Conservation (phyloP, 2,888 invertebrate genomes). For the Protonemura montana region DNA sequence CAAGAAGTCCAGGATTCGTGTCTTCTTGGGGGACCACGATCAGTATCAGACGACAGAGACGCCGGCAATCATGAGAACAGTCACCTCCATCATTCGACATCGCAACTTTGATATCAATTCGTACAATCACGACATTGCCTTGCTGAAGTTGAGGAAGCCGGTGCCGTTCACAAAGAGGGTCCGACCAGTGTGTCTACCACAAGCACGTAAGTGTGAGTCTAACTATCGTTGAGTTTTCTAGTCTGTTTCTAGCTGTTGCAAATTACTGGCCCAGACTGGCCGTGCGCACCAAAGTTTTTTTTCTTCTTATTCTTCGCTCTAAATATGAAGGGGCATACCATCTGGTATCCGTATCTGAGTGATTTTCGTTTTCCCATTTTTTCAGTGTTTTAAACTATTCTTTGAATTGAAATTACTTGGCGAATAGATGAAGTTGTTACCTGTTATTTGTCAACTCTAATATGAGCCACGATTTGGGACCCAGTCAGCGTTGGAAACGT, state of each 20-base stretch:
- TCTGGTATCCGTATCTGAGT: background rate
- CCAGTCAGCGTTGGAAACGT: too few species aligned
- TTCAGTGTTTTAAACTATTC: background rate
- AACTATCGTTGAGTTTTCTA: background rate
- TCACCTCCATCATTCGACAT: conserved; percentile 79
- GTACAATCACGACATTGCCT: conserved; percentile 86
- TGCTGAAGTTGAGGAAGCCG: conserved; percentile 78
- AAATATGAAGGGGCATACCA: background rate
- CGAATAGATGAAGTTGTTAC: background rate
- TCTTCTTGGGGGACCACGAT: conserved; percentile 85
- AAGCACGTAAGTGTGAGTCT: conserved; percentile 63
- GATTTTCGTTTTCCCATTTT: background rate
- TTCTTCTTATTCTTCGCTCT: background rate
- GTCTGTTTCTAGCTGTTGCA: background rate
- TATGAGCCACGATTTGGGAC: too few species aligned
- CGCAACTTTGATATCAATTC: conserved; percentile 84
- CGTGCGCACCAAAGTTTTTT: background rate
- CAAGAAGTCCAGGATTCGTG: conserved; percentile 79
- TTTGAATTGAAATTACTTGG: background rate
- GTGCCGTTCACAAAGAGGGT: conserved; percentile 78
- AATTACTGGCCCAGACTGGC: background rate
- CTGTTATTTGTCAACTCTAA: background rate
- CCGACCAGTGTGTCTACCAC: conserved; percentile 80
- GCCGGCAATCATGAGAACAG: conserved; percentile 81
- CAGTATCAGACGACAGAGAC: conserved; percentile 73